phyloP scores from a whole-genome alignment of 2,113 vertebrate species.

The Myrmophylax atrothorax region DNA sequence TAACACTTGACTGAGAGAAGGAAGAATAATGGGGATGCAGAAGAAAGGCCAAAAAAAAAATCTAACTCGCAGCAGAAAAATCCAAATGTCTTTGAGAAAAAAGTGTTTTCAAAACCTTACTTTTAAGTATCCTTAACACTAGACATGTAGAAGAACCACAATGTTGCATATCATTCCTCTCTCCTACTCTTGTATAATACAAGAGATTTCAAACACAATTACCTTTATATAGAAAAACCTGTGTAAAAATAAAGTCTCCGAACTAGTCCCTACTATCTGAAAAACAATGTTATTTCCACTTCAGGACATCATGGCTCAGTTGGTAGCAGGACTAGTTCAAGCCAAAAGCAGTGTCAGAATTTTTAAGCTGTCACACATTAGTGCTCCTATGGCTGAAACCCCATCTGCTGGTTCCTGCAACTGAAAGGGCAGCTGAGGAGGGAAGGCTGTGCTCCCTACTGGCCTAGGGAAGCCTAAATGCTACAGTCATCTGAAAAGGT shows the following conservation, averaged over 20 bases:
- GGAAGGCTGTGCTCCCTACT: not conserved
- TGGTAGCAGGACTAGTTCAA: not conserved
- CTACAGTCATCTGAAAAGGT: not conserved
- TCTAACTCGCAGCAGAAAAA: not conserved
- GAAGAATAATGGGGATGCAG: not conserved
- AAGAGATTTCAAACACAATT: not conserved
- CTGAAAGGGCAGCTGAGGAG: not conserved
- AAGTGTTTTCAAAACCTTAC: rapidly evolving
- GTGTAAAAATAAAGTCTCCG: not conserved
- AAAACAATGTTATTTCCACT: not conserved
- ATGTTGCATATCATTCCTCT: not conserved
- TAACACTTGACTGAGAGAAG: conserved; percentile 4
- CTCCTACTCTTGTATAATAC: not conserved
- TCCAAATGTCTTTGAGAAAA: not conserved
- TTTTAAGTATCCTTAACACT: not conserved
- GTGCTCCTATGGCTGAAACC: not conserved
- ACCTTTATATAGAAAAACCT: not conserved
- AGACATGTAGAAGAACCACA: not conserved
- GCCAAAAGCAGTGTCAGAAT: not conserved
- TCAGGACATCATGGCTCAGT: not conserved
- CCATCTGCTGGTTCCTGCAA: not conserved
- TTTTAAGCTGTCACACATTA: not conserved
- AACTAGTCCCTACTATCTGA: not conserved
- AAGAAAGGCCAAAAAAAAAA: not conserved
- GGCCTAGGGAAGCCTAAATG: not conserved